Conservation (phyloP, 1,140 invertebrate species). For the Panagrolaimus sp. region DNA sequence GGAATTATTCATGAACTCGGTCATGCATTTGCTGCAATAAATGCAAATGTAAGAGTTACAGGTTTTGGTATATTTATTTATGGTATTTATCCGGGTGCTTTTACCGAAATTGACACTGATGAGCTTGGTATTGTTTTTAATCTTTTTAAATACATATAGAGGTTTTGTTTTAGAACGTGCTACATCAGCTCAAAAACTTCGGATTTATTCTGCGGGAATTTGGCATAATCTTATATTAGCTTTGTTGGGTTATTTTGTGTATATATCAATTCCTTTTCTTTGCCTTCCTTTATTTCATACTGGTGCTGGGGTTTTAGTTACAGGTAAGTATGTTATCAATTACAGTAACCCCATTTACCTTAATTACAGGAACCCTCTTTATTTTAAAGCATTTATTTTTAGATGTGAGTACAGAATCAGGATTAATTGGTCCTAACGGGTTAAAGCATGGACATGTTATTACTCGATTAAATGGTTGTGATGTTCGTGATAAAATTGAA, state of each 20-base stretch:
- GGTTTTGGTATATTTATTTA: constrained; percentile 63
- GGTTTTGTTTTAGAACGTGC: constrained; percentile 66
- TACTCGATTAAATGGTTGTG: constrained; percentile 73
- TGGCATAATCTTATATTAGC: constrained; percentile 89
- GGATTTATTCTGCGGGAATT: constrained; percentile 82
- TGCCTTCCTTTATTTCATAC: constrained; percentile 71
- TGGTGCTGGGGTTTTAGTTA: constrained; percentile 71
- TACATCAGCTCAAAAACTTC: constrained; percentile 69
- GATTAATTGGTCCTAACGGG: constrained; percentile 71
- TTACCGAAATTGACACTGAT: constrained; percentile 62
- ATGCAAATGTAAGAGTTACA: constrained; percentile 62
- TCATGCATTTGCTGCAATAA: constrained; percentile 55
- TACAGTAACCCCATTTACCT: constrained; percentile 22
- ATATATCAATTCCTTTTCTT: constrained; percentile 68
- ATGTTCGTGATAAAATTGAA: constrained; percentile 59
- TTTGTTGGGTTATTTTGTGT: constrained; percentile 68
- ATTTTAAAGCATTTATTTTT: constrained; percentile 18
- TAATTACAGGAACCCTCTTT: constrained; percentile 22
- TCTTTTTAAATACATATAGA: not conserved
- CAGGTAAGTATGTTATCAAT: constrained; percentile 64
- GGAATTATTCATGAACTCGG: constrained; percentile 78
- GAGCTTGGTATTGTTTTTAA: constrained; percentile 45
- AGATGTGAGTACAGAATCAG: constrained; percentile 59
- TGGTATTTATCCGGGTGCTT: constrained; percentile 62
- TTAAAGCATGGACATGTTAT: constrained; percentile 70